Evolutionary conservation across 2,888 invertebrate genomes (phyloP).

Genomic region (Meliscaeva auricollis): DNA sequence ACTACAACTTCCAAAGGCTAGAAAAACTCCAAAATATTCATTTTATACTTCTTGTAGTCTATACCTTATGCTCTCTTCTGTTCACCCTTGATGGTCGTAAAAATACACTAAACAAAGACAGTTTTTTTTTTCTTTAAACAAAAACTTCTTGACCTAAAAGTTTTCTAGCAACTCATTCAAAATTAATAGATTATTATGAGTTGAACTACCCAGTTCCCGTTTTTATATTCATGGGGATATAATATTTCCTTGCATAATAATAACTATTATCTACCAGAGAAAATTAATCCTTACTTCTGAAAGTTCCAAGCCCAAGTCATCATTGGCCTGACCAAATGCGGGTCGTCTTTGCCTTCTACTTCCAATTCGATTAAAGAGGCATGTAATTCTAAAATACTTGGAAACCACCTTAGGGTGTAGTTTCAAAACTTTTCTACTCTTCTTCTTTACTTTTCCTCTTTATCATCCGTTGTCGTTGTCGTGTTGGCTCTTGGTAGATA

Average conservation of each 20-base stretch:
- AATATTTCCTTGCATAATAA: constrained; percentile 54
- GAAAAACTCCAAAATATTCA: too few species aligned
- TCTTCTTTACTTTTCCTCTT: neutral
- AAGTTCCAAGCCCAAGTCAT: constrained; percentile 28
- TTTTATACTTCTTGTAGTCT: too few species aligned
- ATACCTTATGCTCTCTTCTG: neutral
- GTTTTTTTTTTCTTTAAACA: constrained; percentile 24
- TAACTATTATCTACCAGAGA: constrained; percentile 56
- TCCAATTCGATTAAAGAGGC: constrained; percentile 61
- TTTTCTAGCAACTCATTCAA: constrained; percentile 39
- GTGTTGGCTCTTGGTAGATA: neutral
- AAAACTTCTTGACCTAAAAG: constrained; percentile 50
- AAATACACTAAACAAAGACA: constrained; percentile 24
- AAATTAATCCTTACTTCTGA: constrained; percentile 52
- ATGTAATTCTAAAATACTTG: constrained; percentile 65
- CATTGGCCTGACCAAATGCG: constrained; percentile 1
- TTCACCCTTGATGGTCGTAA: constrained; percentile 6
- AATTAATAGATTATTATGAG: constrained; percentile 17
- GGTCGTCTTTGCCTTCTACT: constrained; percentile 4
- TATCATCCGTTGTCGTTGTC: neutral
- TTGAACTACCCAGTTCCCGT: neutral
- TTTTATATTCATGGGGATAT: constrained; percentile 35
- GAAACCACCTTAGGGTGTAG: constrained; percentile 66
- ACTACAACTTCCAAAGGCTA: too few species aligned
- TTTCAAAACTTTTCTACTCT: constrained; percentile 55